Evolutionary conservation across 53 echinoderm and acorn worm species (phyloP), one percentile per base, ranked within the genome.

Genomic region (Paelopatides confundens): DNA sequence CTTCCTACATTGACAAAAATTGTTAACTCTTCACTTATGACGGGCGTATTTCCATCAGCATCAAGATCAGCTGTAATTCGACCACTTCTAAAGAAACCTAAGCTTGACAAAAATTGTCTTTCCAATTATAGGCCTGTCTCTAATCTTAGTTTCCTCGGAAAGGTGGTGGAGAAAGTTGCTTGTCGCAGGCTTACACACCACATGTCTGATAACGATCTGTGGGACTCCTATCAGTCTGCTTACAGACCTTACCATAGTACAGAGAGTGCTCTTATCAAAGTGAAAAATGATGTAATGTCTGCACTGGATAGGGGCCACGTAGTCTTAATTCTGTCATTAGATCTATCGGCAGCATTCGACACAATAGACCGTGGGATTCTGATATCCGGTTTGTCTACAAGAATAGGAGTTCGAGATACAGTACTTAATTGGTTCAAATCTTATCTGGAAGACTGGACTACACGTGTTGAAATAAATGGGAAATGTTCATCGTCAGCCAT

Each of bases 231-330:
- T 62, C 87, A 76, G 29, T 87, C 87, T 86, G 87, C 76, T 11
- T 62, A 87, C 30, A 52, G 35, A 32, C 34, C 70, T 51, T 9
- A 31, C 40, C 65, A 81, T 26, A 81, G 88, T 77, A 88, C 88
- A 34, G 88, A 88, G 78, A 88, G 79, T 51, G 87, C 87, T 35
- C 87, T 87, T 35, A 11, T 71, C 0, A 36, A 70, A 53, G 86
- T 86, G 23, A 68, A 70, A 49, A 69, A 86, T 53, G 70, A 86
- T 31, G 69, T 71, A 54, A 69, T 71, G 23, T 8, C 31, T 49
- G 51, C 53, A 10, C 52, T 69, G 68, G 71, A 71, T 24, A 34
- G 26, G 71, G 52, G 51, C 18, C 62, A 78, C 77, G 78, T 63
- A 40, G 81, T 88, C n/a, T 46, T 46, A 43, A 39, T 81, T 11